Evolutionary conservation across 1,140 invertebrate genomes (phyloP).

Genomic region (Lepidotrigona ventralis): DNA sequence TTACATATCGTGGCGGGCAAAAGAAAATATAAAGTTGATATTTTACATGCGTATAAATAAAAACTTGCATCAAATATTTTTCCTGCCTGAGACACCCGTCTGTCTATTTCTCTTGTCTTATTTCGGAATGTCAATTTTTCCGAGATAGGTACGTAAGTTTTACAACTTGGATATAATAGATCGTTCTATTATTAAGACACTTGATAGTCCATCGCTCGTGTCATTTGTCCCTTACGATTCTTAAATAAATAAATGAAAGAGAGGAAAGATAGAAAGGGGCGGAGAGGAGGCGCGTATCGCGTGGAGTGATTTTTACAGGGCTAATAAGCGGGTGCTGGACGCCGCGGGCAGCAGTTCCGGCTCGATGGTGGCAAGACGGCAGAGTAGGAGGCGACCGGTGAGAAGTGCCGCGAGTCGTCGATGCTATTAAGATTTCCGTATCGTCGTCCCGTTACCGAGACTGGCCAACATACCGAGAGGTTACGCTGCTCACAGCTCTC

Average conservation of each 20-base stretch:
- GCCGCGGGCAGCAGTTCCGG: conserved; percentile 58
- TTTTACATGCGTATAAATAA: too few relatives aligned
- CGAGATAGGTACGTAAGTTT: too few relatives aligned
- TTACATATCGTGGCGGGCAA: too few relatives aligned
- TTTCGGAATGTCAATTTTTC: too few relatives aligned
- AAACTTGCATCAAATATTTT: too few relatives aligned
- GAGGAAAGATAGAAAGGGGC: neutral
- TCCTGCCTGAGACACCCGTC: too few relatives aligned
- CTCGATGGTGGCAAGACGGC: conserved; percentile 55
- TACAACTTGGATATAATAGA: too few relatives aligned
- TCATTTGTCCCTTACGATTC: too few relatives aligned
- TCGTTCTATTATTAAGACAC: too few relatives aligned
- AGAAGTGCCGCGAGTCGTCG: conserved; percentile 47
- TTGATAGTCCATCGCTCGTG: too few relatives aligned
- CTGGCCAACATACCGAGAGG: neutral
- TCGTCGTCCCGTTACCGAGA: conserved; percentile 51
- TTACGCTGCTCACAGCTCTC: neutral
- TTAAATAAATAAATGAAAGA: neutral
- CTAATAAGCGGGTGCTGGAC: conserved; percentile 56
- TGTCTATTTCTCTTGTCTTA: too few relatives aligned
- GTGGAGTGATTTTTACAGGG: conserved; percentile 56
- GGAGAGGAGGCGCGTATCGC: conserved; percentile 35
- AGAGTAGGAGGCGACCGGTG: conserved; percentile 31
- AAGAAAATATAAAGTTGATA: too few relatives aligned
- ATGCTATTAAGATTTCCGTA: conserved; percentile 66